These are phyloP conservation scores for Syngnathus floridae DNA, from an alignment of 2,113 vertebrate species.

Conservation along the genomic window DNA sequence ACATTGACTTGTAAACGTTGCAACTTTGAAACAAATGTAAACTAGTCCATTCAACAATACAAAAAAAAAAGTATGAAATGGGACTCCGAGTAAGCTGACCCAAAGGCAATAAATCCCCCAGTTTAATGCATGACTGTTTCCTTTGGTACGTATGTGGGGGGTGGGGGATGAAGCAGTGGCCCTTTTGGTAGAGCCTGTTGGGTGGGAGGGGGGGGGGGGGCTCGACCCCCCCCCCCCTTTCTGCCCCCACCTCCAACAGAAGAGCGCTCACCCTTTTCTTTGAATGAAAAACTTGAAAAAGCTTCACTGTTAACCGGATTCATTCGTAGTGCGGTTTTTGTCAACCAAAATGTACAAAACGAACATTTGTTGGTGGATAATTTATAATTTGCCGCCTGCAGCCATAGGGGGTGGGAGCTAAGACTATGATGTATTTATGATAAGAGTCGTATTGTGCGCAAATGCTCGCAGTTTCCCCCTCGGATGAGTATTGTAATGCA, in stretches of 20 bases:
- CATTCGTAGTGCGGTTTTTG: not conserved
- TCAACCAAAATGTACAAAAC: not conserved
- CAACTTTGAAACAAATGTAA: constrained; percentile 50
- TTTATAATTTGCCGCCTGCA: not conserved
- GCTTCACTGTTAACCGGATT: not conserved
- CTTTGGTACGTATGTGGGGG: constrained; percentile 82
- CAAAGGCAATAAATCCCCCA: constrained; percentile 86
- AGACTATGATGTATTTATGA: not conserved
- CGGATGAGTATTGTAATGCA: constrained; percentile 7
- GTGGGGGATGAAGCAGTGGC: constrained; percentile 73
- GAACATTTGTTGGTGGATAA: not conserved
- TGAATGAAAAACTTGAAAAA: constrained; percentile 3
- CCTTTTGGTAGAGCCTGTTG: constrained; percentile 45
- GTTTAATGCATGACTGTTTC: constrained; percentile 90
- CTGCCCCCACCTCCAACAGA: not conserved
- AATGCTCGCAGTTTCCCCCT: not conserved
- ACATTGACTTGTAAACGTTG: not conserved
- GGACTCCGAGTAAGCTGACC: constrained; percentile 75
- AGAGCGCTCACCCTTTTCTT: not conserved
- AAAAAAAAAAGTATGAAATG: constrained; percentile 59
- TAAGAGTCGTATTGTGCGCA: not conserved
- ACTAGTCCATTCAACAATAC: not conserved
- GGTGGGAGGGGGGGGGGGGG: constrained; percentile 41
- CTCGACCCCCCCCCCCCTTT: constrained; percentile 22
- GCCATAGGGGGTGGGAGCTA: not conserved